phyloP scores from a whole-genome alignment of 1,140 invertebrate species.

The Ceratoteleas bidentatus region DNA sequence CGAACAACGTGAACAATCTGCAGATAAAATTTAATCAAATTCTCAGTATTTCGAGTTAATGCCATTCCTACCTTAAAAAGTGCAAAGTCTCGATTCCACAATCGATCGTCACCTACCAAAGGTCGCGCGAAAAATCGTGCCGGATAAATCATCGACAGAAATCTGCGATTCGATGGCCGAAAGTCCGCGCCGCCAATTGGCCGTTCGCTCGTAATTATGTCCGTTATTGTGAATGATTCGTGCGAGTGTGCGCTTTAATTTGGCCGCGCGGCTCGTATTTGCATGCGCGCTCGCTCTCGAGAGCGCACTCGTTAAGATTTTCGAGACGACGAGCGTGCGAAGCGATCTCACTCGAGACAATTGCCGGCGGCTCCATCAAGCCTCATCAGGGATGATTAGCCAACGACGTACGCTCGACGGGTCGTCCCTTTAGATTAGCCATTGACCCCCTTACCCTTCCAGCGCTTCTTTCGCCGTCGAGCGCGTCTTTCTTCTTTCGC shows the following conservation, averaged over 20 bases:
- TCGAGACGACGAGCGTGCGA: constrained; percentile 67
- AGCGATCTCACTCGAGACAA: constrained; percentile 76
- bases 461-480: constrained; percentile 35
- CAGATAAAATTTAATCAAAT: too few relatives aligned
- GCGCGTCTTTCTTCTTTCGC: constrained; percentile 64
- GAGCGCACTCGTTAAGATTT: constrained; percentile 59
- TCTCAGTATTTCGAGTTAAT: too few relatives aligned
- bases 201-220: too few relatives aligned
- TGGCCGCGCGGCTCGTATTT: constrained; percentile 41
- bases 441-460: constrained; percentile 70
- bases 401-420: constrained; percentile 72
- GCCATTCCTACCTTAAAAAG: too few relatives aligned
- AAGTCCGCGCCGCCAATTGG: too few relatives aligned
- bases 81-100: too few relatives aligned
- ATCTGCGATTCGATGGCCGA: too few relatives aligned
- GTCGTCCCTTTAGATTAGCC: constrained; percentile 77
- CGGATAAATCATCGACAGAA: too few relatives aligned
- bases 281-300: constrained; percentile 35
- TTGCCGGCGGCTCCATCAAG: constrained; percentile 77
- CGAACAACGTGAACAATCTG: too few relatives aligned
- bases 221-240: too few relatives aligned
- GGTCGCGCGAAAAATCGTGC: too few relatives aligned
- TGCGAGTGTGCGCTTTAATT: constrained; percentile 33
- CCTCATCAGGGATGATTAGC: constrained; percentile 78
- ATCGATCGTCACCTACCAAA: too few relatives aligned